Conservation (phyloP, 2,797 vertebrate genomes). For the Coregonus ussuriensis region DNA sequence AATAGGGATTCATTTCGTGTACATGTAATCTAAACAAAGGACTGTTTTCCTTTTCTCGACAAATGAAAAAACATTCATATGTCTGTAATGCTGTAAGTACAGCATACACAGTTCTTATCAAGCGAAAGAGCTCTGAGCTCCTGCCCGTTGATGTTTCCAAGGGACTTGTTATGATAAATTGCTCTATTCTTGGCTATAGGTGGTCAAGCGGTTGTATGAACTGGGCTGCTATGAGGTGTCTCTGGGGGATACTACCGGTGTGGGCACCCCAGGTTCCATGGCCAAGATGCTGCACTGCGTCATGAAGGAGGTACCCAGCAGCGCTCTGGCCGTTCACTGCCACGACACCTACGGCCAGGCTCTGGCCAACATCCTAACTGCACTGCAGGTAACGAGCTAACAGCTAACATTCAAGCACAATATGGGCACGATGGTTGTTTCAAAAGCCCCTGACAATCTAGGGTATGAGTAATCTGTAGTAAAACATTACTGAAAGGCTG, state of each 20-base stretch:
- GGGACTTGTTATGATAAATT: slow-evolving; percentile 46
- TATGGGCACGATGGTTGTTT: neutral
- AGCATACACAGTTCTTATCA: neutral
- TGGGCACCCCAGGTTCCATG: slow-evolving; percentile 91
- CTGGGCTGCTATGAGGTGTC: slow-evolving; percentile 96
- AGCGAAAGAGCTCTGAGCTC: neutral
- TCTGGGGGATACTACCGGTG: slow-evolving; percentile 89
- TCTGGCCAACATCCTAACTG: slow-evolving; percentile 91
- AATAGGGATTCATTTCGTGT: neutral
- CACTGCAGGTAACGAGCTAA: slow-evolving; percentile 87
- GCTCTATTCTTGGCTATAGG: slow-evolving; percentile 68
- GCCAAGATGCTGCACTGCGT: slow-evolving; percentile 86
- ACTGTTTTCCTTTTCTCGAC: neutral
- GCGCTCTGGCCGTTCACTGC: slow-evolving; percentile 89
- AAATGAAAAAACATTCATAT: neutral
- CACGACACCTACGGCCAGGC: slow-evolving; percentile 96
- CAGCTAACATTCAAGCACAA: neutral
- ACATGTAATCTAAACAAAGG: neutral
- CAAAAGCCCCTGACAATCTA: neutral
- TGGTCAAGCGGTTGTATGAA: slow-evolving; percentile 86
- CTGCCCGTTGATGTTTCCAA: slow-evolving; percentile 59
- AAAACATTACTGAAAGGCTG: neutral
- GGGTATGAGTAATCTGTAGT: neutral
- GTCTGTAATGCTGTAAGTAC: neutral
- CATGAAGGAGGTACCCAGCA: slow-evolving; percentile 85